Conservation (phyloP, 2,888 invertebrate genomes). For the Brenthis daphne region DNA sequence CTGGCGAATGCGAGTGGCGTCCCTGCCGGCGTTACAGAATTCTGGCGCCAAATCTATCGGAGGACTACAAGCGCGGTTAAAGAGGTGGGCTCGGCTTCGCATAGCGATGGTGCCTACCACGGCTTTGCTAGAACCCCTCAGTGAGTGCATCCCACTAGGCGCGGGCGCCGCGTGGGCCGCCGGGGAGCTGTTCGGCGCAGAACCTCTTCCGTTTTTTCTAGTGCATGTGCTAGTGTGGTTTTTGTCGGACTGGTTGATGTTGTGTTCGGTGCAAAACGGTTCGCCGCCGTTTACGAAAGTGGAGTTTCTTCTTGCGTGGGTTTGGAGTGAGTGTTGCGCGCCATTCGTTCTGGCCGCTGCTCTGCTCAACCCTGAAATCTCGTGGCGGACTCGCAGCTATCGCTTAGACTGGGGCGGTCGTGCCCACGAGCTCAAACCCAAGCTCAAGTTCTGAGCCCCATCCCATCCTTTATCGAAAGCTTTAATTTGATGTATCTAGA, state of each 20-base stretch:
- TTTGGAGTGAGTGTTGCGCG: constrained; percentile 95
- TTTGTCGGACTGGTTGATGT: constrained; percentile 95
- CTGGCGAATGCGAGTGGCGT: constrained; percentile 94
- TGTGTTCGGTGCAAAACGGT: constrained; percentile 95
- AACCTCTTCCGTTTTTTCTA: constrained; percentile 94
- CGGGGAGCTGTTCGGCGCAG: constrained; percentile 90
- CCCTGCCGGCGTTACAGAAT: constrained; percentile 98
- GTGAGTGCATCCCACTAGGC: constrained; percentile 97
- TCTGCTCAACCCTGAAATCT: constrained; percentile 92
- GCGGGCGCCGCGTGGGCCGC: constrained; percentile 95
- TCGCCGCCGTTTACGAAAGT: constrained; percentile 96
- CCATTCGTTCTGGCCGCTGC: constrained; percentile 94
- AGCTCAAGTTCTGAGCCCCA: constrained; percentile 83
- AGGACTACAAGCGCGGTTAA: constrained; percentile 91
- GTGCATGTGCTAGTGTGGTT: constrained; percentile 97
- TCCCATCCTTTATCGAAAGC: constrained; percentile 59
- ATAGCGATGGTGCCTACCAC: constrained; percentile 97
- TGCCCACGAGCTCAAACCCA: constrained; percentile 92
- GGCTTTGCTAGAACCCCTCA: constrained; percentile 95
- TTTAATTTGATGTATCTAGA: constrained; percentile 69
- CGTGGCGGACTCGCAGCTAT: constrained; percentile 96
- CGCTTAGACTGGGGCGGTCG: constrained; percentile 97
- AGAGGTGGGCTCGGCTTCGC: constrained; percentile 96
- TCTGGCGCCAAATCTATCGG: constrained; percentile 93
- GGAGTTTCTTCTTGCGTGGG: constrained; percentile 97